phyloP scores from a whole-genome alignment of 92 coral and sea anemone genomes.

The Blastomussa wellsi region DNA sequence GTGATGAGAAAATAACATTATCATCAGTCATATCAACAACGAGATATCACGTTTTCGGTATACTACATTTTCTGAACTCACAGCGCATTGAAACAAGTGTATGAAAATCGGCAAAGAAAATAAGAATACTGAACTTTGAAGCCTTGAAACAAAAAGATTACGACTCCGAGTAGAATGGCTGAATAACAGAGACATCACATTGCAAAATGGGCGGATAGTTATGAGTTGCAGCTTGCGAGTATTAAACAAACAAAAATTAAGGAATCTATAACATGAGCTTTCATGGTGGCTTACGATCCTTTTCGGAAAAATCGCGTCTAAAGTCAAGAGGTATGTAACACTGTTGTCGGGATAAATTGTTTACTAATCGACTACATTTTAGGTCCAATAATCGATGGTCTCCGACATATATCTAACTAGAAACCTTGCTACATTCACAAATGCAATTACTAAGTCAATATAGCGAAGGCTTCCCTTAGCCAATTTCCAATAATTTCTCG shows the following conservation, averaged over 20 bases:
- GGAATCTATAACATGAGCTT: neutral
- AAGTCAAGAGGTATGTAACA: neutral
- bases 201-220: neutral
- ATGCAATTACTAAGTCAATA: neutral
- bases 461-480: neutral
- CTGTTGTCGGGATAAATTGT: neutral
- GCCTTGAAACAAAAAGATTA: neutral
- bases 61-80: neutral
- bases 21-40: neutral
- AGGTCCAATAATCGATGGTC: neutral
- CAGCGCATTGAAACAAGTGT: neutral
- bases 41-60: neutral
- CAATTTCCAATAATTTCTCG: neutral
- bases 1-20: neutral
- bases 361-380: neutral
- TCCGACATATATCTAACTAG: neutral
- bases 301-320: neutral
- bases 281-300: neutral
- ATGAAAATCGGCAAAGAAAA: neutral
- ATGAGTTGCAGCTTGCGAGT: constrained; percentile 2
- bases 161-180: neutral
- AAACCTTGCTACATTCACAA: neutral
- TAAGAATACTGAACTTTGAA: neutral
- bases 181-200: neutral
- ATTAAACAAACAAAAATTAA: neutral